Conservation (phyloP, 2,113 vertebrate genomes). For the Chaetops frenatus region DNA sequence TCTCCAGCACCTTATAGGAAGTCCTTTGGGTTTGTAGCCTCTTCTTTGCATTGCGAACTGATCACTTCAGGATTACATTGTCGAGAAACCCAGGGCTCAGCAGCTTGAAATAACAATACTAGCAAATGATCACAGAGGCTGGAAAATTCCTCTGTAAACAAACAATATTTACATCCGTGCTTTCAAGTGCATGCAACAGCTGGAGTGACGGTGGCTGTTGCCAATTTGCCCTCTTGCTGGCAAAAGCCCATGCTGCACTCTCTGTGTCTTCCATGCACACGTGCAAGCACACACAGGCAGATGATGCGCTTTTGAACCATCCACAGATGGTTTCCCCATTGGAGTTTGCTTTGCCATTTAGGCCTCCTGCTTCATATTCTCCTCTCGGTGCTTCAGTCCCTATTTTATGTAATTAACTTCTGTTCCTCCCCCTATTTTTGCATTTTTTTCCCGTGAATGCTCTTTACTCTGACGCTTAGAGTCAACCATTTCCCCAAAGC, state of each 20-base stretch:
- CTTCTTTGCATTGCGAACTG: neutral
- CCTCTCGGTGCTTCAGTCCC: neutral
- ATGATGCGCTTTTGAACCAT: neutral
- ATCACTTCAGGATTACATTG: neutral
- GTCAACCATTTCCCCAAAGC: conserved; percentile 9
- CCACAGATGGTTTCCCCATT: neutral
- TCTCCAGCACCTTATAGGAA: neutral
- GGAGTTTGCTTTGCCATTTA: conserved; percentile 45
- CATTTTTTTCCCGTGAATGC: neutral
- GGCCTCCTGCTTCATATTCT: conserved; percentile 13
- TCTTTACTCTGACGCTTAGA: neutral
- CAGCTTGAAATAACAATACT: neutral
- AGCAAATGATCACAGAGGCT: neutral
- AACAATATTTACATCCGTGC: neutral
- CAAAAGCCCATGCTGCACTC: neutral
- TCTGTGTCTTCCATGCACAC: neutral
- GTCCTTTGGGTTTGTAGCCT: neutral
- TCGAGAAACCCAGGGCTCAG: neutral
- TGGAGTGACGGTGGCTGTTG: neutral
- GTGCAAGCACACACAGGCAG: neutral
- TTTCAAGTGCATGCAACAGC: neutral
- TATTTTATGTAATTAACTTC: conserved; percentile 28
- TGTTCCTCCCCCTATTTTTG: neutral
- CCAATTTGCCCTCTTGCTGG: neutral
- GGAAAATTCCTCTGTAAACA: neutral